phyloP scores from a whole-genome alignment of 2,888 invertebrate genomes.

The Lysandra coridon region DNA sequence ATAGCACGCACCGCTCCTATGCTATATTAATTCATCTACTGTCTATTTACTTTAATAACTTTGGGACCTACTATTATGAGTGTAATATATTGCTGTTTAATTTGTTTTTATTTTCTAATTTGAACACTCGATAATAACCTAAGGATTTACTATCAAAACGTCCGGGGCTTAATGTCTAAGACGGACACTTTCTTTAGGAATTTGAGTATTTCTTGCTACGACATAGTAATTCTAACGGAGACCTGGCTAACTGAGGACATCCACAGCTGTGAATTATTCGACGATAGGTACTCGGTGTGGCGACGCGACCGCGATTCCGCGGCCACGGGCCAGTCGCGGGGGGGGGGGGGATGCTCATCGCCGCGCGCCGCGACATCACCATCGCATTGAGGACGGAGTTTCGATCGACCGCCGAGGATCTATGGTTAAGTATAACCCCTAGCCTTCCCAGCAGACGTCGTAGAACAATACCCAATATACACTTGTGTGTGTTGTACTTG shows the following conservation, averaged over 20 bases:
- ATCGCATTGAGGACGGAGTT: neutral
- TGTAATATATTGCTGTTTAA: neutral
- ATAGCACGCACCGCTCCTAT: neutral
- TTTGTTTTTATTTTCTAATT: neutral
- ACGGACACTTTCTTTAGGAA: slow-evolving; percentile 12
- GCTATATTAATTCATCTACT: neutral
- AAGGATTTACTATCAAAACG: slow-evolving; percentile 21
- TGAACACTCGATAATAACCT: neutral
- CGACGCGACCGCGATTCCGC: neutral
- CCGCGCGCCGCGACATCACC: neutral
- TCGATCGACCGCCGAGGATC: neutral
- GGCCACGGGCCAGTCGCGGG: neutral
- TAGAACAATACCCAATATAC: neutral
- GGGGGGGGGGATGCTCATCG: slow-evolving; percentile 1
- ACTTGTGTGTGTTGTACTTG: neutral
- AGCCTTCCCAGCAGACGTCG: neutral
- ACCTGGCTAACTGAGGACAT: slow-evolving; percentile 23
- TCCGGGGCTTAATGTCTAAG: slow-evolving; percentile 11
- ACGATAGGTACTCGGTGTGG: slow-evolving; percentile 2
- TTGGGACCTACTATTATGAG: neutral
- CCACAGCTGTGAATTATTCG: neutral
- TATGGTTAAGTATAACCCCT: neutral
- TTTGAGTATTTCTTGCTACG: neutral
- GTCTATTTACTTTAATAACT: neutral
- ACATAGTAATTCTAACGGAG: slow-evolving; percentile 4